phyloP scores from a whole-genome alignment of 2,113 vertebrate species.

The Siniperca knerii region DNA sequence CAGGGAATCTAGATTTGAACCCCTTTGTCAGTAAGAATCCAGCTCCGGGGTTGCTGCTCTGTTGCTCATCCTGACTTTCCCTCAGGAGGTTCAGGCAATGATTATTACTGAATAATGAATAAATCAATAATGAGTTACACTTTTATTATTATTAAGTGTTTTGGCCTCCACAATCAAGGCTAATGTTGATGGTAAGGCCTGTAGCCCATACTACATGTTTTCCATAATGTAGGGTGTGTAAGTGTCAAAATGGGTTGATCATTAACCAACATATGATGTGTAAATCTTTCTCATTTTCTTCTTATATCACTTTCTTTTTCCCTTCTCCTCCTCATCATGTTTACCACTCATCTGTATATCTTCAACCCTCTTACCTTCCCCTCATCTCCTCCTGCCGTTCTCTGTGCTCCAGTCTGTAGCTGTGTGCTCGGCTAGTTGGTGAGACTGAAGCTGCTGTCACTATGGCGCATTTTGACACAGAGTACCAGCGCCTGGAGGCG shows the following conservation, averaged over 20 bases:
- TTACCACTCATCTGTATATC: neutral
- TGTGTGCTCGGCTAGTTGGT: conserved; percentile 14
- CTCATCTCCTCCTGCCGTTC: neutral
- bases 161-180: neutral
- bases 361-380: neutral
- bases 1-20: neutral
- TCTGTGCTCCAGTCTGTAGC: conserved; percentile 65
- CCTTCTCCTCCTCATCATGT: neutral
- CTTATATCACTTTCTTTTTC: neutral
- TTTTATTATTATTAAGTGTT: neutral
- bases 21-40: conserved; percentile 2
- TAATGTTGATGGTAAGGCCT: neutral
- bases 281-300: neutral
- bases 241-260: neutral
- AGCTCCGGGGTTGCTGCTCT: neutral
- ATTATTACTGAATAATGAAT: neutral
- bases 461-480: conserved; percentile 95
- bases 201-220: neutral
- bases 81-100: neutral
- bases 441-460: conserved; percentile 59
- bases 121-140: neutral
- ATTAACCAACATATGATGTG: neutral
- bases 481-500: conserved; percentile 95
- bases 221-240: neutral
- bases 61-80: neutral